Conservation (phyloP, 1,140 invertebrate species). For the Brachionus sp. region DNA sequence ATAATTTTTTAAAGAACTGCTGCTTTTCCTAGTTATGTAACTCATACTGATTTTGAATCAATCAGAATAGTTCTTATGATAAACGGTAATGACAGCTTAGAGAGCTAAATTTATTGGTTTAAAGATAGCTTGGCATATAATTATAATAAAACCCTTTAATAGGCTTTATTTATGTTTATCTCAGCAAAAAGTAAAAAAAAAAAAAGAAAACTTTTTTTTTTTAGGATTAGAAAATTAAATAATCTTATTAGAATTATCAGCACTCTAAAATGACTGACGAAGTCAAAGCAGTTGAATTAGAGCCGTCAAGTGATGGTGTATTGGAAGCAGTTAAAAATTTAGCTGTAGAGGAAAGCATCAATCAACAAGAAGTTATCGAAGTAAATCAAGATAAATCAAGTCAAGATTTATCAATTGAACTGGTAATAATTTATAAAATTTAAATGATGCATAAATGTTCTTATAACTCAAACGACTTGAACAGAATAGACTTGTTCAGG, state of each 20-base stretch:
- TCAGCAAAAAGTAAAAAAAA: background rate
- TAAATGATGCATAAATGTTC: background rate
- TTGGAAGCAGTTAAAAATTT: background rate
- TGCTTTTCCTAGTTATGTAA: background rate
- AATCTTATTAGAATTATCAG: background rate
- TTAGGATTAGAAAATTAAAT: background rate
- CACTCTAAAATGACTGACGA: constrained; percentile 1
- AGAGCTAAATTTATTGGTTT: background rate
- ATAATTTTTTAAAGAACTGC: background rate
- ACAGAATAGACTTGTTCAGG: background rate
- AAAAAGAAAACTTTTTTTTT: background rate
- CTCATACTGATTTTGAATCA: background rate
- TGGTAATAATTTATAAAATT: background rate
- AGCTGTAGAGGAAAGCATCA: background rate
- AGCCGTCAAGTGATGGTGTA: background rate
- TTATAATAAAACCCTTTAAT: background rate
- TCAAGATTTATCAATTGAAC: background rate
- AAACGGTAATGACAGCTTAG: background rate
- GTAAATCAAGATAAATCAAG: background rate
- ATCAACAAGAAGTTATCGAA: background rate
- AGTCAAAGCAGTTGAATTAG: background rate
- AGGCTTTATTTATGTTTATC: background rate
- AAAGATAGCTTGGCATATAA: background rate
- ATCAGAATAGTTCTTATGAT: background rate
- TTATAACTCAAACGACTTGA: background rate